Percentiles rank a stretch among this genome's conserved stretches.
These are phyloP conservation scores for Asarcornis scutulata DNA, from an alignment of 2,113 vertebrate genomes.

Conservation along the genomic window DNA sequence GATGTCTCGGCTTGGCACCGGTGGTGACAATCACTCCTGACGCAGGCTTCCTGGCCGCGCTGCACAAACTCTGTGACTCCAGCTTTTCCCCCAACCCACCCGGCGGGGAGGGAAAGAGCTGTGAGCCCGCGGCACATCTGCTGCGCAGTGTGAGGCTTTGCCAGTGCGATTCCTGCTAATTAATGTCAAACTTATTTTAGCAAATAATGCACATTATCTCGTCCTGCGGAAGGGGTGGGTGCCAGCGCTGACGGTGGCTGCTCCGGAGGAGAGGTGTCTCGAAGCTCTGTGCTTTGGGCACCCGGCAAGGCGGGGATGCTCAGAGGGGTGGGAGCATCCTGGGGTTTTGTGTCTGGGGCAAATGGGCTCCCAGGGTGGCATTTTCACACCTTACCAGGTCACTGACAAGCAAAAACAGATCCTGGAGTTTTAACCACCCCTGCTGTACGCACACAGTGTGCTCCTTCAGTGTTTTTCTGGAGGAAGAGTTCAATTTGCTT, in stretches of 20 bases:
- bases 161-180: constrained; percentile 63
- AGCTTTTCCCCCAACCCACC: neutral
- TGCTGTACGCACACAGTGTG: accelerated
- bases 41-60: neutral
- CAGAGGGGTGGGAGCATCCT: neutral
- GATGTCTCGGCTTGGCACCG: neutral
- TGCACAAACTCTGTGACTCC: neutral
- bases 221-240: constrained; percentile 31
- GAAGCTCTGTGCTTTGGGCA: neutral
- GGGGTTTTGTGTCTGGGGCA: neutral
- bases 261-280: neutral
- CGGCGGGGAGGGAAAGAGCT: constrained; percentile 55
- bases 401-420: neutral
- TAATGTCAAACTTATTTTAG: constrained; percentile 71
- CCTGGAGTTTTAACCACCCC: neutral
- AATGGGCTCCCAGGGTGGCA: accelerated
- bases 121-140: constrained; percentile 61
- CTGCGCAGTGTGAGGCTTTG: constrained; percentile 34
- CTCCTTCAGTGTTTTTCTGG: neutral
- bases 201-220: constrained; percentile 64
- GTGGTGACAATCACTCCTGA: constrained; percentile 33
- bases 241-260: neutral
- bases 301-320: neutral
- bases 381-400: neutral
- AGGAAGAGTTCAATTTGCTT: neutral